phyloP scores from a whole-genome alignment of 1,140 invertebrate genomes.

The Saccostrea echinata region DNA sequence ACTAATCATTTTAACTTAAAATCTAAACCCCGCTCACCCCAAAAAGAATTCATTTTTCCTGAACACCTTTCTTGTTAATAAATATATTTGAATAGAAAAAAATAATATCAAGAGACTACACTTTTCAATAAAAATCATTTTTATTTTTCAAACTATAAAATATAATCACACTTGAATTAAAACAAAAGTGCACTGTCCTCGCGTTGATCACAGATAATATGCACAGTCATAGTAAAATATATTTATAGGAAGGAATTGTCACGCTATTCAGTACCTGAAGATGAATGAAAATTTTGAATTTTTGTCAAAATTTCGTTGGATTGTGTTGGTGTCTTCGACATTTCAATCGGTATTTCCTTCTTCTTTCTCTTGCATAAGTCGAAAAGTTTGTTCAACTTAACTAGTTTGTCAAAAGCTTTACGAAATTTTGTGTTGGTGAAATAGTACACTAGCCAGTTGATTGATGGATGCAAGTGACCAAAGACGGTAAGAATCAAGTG shows the following conservation, averaged over 20 bases:
- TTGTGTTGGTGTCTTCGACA: slow-evolving; percentile 14
- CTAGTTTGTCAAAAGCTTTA: slow-evolving; percentile 55
- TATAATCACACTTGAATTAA: no score
- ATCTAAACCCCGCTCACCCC: no score
- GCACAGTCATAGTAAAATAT: no score
- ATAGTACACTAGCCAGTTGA: slow-evolving; percentile 69
- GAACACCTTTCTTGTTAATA: no score
- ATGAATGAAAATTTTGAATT: not conserved
- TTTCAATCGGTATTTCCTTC: not conserved
- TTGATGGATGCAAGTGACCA: slow-evolving; percentile 67
- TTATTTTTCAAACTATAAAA: no score
- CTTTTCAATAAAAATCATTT: no score
- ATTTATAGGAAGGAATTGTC: not conserved
- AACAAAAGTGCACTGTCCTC: no score
- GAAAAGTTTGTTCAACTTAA: slow-evolving; percentile 21
- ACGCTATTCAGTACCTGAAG: not conserved
- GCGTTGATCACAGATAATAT: no score
- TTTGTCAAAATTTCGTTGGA: slow-evolving; percentile 2
- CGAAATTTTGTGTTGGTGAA: slow-evolving; percentile 64
- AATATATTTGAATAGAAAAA: no score
- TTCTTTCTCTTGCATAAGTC: not conserved
- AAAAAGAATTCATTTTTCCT: no score
- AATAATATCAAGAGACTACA: no score
- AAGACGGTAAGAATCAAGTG: slow-evolving; percentile 64
- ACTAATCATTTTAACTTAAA: no score